A percentile compares a stretch with the other conserved stretches of the same genome.
Conservation (phyloP, 2,888 invertebrate genomes). For the Flexamia atlantica region DNA sequence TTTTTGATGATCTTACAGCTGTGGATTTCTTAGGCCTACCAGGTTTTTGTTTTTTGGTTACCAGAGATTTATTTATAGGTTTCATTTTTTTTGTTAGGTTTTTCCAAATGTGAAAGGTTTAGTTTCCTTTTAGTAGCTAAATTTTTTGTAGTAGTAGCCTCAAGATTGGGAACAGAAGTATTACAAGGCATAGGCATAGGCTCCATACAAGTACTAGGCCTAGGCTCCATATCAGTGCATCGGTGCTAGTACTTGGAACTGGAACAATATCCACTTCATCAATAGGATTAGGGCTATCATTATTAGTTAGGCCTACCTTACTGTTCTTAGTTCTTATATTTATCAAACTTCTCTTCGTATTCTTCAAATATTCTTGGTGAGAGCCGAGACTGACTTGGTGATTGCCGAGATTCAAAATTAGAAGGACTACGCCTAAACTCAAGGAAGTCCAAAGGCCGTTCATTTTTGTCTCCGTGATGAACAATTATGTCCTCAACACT, state of each 20-base stretch:
- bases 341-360: background rate
- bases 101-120: background rate
- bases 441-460: constrained; percentile 4
- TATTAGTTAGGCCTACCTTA: background rate
- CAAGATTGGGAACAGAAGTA: background rate
- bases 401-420: background rate
- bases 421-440: constrained; percentile 11
- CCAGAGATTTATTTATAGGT: background rate
- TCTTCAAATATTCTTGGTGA: constrained; percentile 12
- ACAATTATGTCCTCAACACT: background rate
- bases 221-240: constrained; percentile 1
- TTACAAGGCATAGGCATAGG: background rate
- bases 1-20: background rate
- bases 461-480: background rate
- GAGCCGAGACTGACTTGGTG: constrained; percentile 3
- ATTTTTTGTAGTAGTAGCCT: background rate
- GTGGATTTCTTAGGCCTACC: background rate
- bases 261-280: background rate
- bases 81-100: background rate
- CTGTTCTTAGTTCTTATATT: too few species aligned
- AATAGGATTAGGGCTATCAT: constrained; percentile 11
- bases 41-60: constrained; percentile 4
- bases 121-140: background rate
- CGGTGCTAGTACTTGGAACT: too few species aligned
- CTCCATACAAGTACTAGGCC: background rate